Conservation (phyloP, 1,140 invertebrate species). For the Plutomurus gul region DNA sequence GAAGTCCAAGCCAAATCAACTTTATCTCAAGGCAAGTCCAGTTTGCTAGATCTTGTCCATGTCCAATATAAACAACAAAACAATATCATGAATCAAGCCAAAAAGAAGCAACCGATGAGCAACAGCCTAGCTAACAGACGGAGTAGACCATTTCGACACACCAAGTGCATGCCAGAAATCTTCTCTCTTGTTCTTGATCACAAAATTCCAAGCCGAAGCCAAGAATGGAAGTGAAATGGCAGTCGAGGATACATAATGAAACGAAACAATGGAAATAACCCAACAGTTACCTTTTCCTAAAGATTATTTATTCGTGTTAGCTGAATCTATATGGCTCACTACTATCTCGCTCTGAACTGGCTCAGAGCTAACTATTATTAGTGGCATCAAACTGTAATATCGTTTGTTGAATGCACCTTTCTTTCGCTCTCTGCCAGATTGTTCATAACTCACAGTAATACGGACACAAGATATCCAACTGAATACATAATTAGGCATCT, state of each 20-base stretch:
- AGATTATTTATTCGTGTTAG: background rate
- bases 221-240: conserved; percentile 7
- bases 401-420: background rate
- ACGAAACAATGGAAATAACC: conserved; percentile 3
- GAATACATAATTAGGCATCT: conserved; percentile 7
- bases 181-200: background rate
- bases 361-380: conserved; percentile 14
- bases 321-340: too few species aligned
- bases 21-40: conserved; percentile 22
- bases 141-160: background rate
- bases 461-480: background rate
- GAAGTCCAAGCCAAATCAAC: conserved; percentile 18
- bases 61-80: conserved; percentile 4
- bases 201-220: conserved; percentile 6
- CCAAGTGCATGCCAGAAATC: too few species aligned
- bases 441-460: conserved; percentile 11
- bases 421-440: background rate
- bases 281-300: conserved; percentile 20
- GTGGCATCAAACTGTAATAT: background rate
- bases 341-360: background rate
- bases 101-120: background rate
- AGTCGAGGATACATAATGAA: conserved; percentile 23
- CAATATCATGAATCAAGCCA: conserved; percentile 6
- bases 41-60: conserved; percentile 13
- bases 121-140: background rate